Evolutionary conservation across 2,888 invertebrate species (phyloP), one percentile per base, ranked within the genome.

Genomic region (Hypsopygia costalis): DNA sequence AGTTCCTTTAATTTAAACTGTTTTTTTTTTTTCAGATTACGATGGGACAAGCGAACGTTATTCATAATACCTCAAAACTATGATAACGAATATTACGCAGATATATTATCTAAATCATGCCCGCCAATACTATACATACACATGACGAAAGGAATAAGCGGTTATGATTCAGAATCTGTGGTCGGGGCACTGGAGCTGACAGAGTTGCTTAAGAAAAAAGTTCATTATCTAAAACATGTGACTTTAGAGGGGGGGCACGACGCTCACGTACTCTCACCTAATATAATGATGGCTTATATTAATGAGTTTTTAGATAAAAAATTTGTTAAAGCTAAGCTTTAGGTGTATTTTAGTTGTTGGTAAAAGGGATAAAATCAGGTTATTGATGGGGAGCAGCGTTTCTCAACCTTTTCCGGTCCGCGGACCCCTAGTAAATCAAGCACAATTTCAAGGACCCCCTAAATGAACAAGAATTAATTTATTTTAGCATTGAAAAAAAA

Each of bases 161-260:
- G 25, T 25, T 2, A n/a, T 3, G 6, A 6, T 25, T 1, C 25
- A 7, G 25, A 25, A 8, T 8, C 6, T 6, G 30, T 31, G 30
- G n/a, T 1, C 5, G 45, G 41, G 1, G 41, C 41, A 0, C 21
- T 35, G 6, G 21, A 46, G 9, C 20, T 46, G 30, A 27, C 38
- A 1, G 30, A 25, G 2, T 21, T 40, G 35, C 12, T 40, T 8
- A 34, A 11, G n/a, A 12, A 21, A 4, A 35, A 22, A 0, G 33
- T 35, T 16, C 6, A 20, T n/a, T 21, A 16, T 4, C 16, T 36
- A 6, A 20, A 7, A 1, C n/a, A 25, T 6, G 10, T 41, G 6
- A 11, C 11, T 7, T n/a, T 49, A 10, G n/a, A 27, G 3, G 49
- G 49, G 0, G 27, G n/a, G 0, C 49, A 49, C 31, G 46, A 46